Evolutionary conservation across 2,797 vertebrate species (phyloP).

Genomic region (Sebastes miniatus): DNA sequence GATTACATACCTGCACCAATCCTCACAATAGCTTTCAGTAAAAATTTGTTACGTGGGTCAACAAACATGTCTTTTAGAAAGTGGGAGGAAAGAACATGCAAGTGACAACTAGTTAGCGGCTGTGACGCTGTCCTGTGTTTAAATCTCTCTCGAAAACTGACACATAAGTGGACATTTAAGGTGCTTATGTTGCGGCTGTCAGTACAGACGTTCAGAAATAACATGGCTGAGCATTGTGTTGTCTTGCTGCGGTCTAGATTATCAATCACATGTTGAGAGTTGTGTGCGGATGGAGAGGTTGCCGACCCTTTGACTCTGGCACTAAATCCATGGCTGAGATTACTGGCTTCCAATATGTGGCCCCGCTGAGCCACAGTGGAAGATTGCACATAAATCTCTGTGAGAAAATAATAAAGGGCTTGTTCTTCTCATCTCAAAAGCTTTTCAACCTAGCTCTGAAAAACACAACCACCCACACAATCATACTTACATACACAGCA

Average conservation of each 20-base stretch:
- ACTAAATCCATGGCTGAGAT: slow-evolving; percentile 63
- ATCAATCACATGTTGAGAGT: slow-evolving; percentile 16
- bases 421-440: slow-evolving; percentile 44
- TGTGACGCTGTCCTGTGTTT: background rate
- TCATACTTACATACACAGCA: background rate
- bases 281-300: slow-evolving; percentile 29
- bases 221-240: background rate
- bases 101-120: background rate
- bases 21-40: background rate
- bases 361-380: slow-evolving; percentile 47
- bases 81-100: background rate
- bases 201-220: background rate
- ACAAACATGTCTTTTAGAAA: background rate
- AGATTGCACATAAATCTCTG: slow-evolving; percentile 71
- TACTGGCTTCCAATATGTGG: slow-evolving; percentile 53
- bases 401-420: slow-evolving; percentile 63
- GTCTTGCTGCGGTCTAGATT: background rate
- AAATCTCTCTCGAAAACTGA: background rate
- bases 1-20: background rate
- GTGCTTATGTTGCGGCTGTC: background rate
- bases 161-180: background rate
- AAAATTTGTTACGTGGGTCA: background rate
- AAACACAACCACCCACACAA: slow-evolving; percentile 45
- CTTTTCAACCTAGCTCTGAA: slow-evolving; percentile 49
- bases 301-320: slow-evolving; percentile 49